phyloP scores from a whole-genome alignment of 2,113 vertebrate species.

The Aix galericulata region DNA sequence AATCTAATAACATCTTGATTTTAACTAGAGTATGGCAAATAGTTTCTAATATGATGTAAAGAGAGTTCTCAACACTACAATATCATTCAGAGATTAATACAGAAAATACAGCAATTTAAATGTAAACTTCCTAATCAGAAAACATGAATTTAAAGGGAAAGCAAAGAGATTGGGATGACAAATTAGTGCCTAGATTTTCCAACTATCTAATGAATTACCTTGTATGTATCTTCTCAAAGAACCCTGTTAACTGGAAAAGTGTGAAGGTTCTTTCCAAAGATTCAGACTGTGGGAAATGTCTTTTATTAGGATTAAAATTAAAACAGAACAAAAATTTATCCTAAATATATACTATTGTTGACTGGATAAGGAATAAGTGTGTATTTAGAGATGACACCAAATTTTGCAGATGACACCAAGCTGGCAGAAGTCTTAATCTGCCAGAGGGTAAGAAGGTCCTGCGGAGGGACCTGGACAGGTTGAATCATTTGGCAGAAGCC shows the following conservation, averaged over 20 bases:
- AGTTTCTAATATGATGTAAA: background rate
- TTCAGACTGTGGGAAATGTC: fast-evolving
- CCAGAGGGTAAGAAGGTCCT: too few species aligned
- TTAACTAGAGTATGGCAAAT: background rate
- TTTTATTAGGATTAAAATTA: background rate
- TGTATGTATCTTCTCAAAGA: background rate
- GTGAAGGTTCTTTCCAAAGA: background rate
- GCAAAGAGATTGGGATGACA: background rate
- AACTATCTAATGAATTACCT: background rate
- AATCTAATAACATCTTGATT: background rate
- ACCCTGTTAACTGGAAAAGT: background rate
- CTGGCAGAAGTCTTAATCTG: too few species aligned
- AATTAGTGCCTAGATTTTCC: background rate
- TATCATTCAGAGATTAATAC: constrained; percentile 13
- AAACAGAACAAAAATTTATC: background rate
- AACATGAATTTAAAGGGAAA: background rate
- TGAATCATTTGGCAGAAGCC: too few species aligned
- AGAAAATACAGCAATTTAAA: background rate
- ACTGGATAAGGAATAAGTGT: background rate
- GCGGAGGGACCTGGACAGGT: too few species aligned
- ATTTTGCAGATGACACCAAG: too few species aligned
- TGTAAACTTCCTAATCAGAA: background rate
- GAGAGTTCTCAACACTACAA: background rate
- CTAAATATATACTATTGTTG: background rate
- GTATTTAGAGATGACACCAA: background rate